Percentiles rank a stretch among this genome's conserved stretches.
Evolutionary conservation across 2,113 vertebrate genomes (phyloP).

Genomic region (Martes martes): DNA sequence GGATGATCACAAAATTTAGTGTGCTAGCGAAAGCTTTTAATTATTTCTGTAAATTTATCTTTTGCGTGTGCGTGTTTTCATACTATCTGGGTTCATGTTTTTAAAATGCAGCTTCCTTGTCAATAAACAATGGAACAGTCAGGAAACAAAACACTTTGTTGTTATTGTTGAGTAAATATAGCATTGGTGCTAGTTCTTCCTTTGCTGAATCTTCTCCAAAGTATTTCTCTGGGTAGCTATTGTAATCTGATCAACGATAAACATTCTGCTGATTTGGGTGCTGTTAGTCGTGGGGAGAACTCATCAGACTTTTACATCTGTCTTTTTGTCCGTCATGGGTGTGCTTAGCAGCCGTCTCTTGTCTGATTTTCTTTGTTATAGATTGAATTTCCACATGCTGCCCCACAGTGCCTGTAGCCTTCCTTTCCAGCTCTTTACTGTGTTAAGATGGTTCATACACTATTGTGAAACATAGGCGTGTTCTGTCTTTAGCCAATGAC

Average conservation of each 20-base stretch:
- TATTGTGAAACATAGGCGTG: background rate
- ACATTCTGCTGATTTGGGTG: background rate
- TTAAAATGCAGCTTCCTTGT: background rate
- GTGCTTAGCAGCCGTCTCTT: background rate
- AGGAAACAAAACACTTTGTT: slow-evolving; percentile 27
- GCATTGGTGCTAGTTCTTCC: background rate
- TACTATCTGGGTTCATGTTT: background rate
- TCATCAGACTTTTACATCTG: background rate
- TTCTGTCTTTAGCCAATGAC: background rate
- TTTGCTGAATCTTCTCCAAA: slow-evolving; percentile 35
- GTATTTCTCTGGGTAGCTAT: background rate
- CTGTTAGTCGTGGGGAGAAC: background rate
- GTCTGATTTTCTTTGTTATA: background rate
- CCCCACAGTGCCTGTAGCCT: background rate
- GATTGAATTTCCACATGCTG: background rate
- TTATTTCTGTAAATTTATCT: background rate
- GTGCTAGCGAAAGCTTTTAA: background rate
- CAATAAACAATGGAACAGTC: background rate
- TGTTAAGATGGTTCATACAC: background rate
- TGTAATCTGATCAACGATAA: background rate
- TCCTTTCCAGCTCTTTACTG: slow-evolving; percentile 6
- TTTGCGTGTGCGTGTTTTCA: background rate
- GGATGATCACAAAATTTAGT: background rate
- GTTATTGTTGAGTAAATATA: slow-evolving; percentile 50
- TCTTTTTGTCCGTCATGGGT: background rate